phyloP scores from a whole-genome alignment of 2,888 invertebrate species.

The Odontomyia ornata region DNA sequence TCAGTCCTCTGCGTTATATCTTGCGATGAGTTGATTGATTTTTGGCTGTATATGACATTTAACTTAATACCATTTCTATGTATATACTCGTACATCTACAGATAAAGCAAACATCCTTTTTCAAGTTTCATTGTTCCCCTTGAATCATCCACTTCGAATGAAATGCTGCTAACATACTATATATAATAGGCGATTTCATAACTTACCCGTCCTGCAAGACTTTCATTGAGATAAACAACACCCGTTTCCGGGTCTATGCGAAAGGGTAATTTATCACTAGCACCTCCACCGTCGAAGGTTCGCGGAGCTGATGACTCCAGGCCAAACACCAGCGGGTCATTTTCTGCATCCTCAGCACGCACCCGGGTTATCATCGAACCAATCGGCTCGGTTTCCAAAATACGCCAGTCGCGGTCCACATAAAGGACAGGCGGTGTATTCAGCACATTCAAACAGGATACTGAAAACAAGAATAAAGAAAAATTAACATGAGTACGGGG shows the following conservation, averaged over 20 bases:
- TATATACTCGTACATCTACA: too few species aligned
- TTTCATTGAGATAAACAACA: conserved; percentile 80
- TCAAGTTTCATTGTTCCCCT: too few species aligned
- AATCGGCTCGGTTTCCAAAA: conserved; percentile 75
- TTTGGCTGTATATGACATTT: too few species aligned
- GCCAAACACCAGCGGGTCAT: conserved; percentile 72
- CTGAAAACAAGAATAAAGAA: conserved; percentile 52
- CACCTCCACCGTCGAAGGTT: conserved; percentile 50
- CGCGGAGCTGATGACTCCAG: conserved; percentile 69
- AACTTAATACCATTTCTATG: too few species aligned
- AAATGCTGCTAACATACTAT: neutral
- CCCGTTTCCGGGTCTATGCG: conserved; percentile 79
- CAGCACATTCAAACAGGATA: conserved; percentile 50
- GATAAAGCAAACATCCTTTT: too few species aligned
- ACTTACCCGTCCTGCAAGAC: conserved; percentile 78
- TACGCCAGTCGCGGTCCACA: conserved; percentile 79
- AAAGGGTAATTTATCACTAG: conserved; percentile 70
- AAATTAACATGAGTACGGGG: neutral
- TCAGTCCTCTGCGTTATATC: too few species aligned
- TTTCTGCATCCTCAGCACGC: conserved; percentile 73
- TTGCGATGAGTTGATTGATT: too few species aligned
- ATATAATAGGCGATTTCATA: neutral
- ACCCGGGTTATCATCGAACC: conserved; percentile 77
- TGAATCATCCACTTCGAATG: neutral
- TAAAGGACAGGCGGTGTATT: conserved; percentile 73